Base-by-base conservation (phyloP, 1,140 invertebrate genomes). In the Colletes latitarsis region DNA sequence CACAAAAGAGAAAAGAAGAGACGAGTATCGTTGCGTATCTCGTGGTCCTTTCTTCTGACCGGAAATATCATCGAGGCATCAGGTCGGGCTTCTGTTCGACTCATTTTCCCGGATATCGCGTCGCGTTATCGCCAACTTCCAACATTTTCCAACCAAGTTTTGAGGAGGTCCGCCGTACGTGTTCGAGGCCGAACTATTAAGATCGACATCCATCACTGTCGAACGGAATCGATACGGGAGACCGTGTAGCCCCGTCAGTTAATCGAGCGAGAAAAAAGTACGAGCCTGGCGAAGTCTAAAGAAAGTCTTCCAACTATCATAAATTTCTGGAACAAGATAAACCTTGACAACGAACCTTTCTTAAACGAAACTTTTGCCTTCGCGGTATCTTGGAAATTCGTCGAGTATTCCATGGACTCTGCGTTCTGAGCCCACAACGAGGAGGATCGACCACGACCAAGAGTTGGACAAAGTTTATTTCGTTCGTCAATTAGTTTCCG, bases 191-290 rank as follows among this genome's bases (percentile, higher is more conserved):
- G 41, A 79, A 79, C 77, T 79, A 79, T 73, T 79, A 79, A 79
- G 77, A 79, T 79, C 69, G 77, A 39, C 77, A 79, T 79, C 77
- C 39, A 79, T 79, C 77, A 79, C 60, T 79, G 77, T 79, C 77
- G 77, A 58, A 73, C 60, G 39, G 30, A 52, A 64, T 64, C 77
- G 77, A 73, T 79, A 73, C 77, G 49, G 15, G 43, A 46, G 49
- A 63, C 77, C 77, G 12, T 55, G 46, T 70, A 64, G 19, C 49
- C 49, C 9, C 14, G 43, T 10, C 67, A 43, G 77, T 79, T 79
- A 79, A 79, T 79, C 77, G 77, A 73, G 49, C 52, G 64, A 49
- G 60, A 79, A 79, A n/a, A 73, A 79, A 79, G 19, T 57, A 66
- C 52, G 21, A 14, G 57, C 21, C 69, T 17, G 17, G 58, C 17